phyloP scores from a whole-genome alignment of 2,888 invertebrate genomes.

The Parnassius apollo region DNA sequence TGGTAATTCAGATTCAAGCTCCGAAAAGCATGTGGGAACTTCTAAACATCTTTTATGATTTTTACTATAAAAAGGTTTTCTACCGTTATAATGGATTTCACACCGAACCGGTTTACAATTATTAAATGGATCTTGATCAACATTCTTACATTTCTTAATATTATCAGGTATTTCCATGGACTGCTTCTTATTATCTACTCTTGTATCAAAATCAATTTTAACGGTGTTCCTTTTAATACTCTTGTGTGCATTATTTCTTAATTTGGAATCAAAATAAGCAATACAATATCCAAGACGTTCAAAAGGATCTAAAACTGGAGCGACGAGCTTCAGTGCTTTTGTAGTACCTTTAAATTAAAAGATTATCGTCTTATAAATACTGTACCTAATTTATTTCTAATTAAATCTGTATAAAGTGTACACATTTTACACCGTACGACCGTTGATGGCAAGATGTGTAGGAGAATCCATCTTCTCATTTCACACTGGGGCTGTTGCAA shows the following conservation, averaged over 20 bases:
- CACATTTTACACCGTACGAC: too few species aligned
- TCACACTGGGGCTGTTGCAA: too few species aligned
- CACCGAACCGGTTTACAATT: constrained; percentile 63
- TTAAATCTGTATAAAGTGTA: too few species aligned
- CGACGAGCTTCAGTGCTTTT: constrained; percentile 50
- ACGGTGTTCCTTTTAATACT: constrained; percentile 47
- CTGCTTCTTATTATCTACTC: constrained; percentile 34
- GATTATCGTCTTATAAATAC: background rate
- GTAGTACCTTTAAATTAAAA: constrained; percentile 42
- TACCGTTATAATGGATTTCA: constrained; percentile 60
- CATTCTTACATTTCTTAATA: constrained; percentile 42
- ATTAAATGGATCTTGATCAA: constrained; percentile 61
- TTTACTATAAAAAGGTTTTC: constrained; percentile 46
- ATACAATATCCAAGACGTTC: constrained; percentile 57
- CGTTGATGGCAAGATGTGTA: too few species aligned
- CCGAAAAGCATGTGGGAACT: constrained; percentile 44
- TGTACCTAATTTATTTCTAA: too few species aligned
- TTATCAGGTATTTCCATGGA: constrained; percentile 30
- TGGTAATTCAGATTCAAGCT: constrained; percentile 36
- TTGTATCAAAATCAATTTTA: constrained; percentile 59
- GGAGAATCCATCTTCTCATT: too few species aligned
- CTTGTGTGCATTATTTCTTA: constrained; percentile 36
- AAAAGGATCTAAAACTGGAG: constrained; percentile 54
- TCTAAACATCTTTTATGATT: constrained; percentile 46
- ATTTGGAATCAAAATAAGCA: constrained; percentile 54